Evolutionary conservation across 2,113 vertebrate genomes (phyloP), one percentile per base, ranked within the genome.

Genomic region (Nipponia nippon): DNA sequence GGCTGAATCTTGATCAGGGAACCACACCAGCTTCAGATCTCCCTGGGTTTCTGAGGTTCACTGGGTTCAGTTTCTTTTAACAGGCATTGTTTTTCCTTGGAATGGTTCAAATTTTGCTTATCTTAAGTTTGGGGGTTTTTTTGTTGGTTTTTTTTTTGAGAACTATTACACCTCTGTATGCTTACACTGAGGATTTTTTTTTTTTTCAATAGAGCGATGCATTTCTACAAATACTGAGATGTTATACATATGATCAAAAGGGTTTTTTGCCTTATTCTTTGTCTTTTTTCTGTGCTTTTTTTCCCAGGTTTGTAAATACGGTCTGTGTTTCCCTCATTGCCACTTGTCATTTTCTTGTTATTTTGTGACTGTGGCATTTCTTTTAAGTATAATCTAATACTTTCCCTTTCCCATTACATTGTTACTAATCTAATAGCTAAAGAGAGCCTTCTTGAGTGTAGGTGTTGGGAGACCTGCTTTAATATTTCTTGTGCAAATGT

Each of bases 131-230:
- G 34, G 4, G 40, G 8, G 10, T 10, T 5, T 47, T 40, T 27
- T 34, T 46, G n/a, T 15, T 6, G 7, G 11, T 11, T 4, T 14
- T 34, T 30, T 34, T 55, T 40, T 15, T 6, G 8, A 40, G 20
- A 38, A 29, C 1, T 34, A 18, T 30, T 87, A 11, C 3, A 58
- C 15, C 6, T 53, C 18, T 46, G 3, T 58, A 32, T 69, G 11
- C 17, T 69, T 58, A 58, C 14, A 21, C 3, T 25, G 23, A 38
- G 3, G 19, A 65, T 50, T 9, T 23, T 19, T 30, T 44, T 11
- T 40, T 72, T 72, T 44, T 69, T 16, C 38, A n/a, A 29, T 16
- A 36, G 2, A 38, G 8, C 0, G 2, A 62, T 3, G 1, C 14
- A 27, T 87, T 89, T 73, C 27, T 71, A 30, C 25, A 72, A 76